Base-by-base conservation (phyloP, 2,797 vertebrate species). In the Holocentrus rufus region DNA sequence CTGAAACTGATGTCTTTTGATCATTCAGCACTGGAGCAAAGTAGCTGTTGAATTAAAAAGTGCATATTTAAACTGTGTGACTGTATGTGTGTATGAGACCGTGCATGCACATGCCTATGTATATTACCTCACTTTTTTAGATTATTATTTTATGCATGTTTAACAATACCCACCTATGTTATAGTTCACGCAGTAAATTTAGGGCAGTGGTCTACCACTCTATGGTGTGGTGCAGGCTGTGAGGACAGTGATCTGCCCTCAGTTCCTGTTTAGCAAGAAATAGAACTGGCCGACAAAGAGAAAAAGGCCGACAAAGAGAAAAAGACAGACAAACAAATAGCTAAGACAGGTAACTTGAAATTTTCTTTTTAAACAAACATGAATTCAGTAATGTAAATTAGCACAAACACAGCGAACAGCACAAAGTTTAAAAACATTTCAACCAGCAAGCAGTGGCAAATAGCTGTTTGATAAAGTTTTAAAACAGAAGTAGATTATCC, bases 121-220 rank as follows among this genome's bases (percentile, higher is more conserved):
- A 57, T 65, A 42, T n/a, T 27, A 44, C 39, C 36, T 39, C 36
- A 39, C 36, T 9, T 39, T 39, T 39, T 9, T 39, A 39, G 36
- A 7, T 66, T 31, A 68, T 78, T 46, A 67, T 81, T 68, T 22
- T 77, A 83, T 87, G 69, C 69, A 72, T 49, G 72, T 65, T 87
- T 73, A 75, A 58, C 50, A 22, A 59, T 89, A 90, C 88, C 89
- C 87, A 91, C 87, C 90, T 76, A 82, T 72, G 73, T 80, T 79
- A 85, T 62, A 74, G 62, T 69, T 84, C 60, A 62, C 5, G 57
- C 39, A 75, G 82, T 81, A 74, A 76, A 87, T 83, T 73, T 83
- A 81, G 82, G 73, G 34, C 79, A 77, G 76, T 52, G 79, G 72
- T 67, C 17, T 80, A 60, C 78, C 81, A 61, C 62, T 69, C 72